These are phyloP conservation scores for Eunapius fragilis DNA, from an alignment of 37 sponge, comb jelly and placozoan species.

Conservation along the genomic window DNA sequence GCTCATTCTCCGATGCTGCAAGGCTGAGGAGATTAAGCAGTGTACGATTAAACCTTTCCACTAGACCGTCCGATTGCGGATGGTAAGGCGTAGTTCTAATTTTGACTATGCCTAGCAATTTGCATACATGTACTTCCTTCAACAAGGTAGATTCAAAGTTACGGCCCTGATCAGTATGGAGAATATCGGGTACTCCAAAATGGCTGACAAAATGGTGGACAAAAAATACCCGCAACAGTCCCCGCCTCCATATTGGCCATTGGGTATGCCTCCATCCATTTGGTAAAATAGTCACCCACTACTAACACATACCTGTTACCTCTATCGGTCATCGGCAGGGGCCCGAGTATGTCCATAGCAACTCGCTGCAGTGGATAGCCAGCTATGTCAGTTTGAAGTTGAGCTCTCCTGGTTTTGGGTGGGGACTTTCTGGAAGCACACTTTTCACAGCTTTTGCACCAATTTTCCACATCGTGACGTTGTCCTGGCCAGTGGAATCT, in stretches of 20 bases:
- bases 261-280: too few species aligned
- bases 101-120: constrained; percentile 11
- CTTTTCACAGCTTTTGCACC: too few species aligned
- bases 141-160: constrained; percentile 8
- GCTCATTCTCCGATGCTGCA: not conserved
- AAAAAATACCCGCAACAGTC: constrained; percentile 3
- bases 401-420: too few species aligned
- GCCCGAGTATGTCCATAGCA: too few species aligned
- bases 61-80: constrained; percentile 11
- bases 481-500: too few species aligned
- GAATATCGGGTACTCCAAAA: not conserved
- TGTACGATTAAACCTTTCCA: constrained; percentile 13
- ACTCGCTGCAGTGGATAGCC: too few species aligned
- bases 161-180: constrained; percentile 22
- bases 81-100: constrained; percentile 19
- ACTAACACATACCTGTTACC: too few species aligned
- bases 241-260: constrained; percentile 20
- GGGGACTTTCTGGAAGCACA: too few species aligned
- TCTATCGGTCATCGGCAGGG: too few species aligned
- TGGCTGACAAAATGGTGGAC: constrained; percentile 12
- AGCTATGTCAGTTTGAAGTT: too few species aligned
- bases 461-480: too few species aligned
- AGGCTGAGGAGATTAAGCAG: constrained; percentile 6
- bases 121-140: constrained; percentile 1
- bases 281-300: too few species aligned